Evolutionary conservation across 30 jellyfish, hydroid and myxozoan genomes (phyloP), one percentile per base, ranked within the genome.

Genomic region (Turritopsis rubra): DNA sequence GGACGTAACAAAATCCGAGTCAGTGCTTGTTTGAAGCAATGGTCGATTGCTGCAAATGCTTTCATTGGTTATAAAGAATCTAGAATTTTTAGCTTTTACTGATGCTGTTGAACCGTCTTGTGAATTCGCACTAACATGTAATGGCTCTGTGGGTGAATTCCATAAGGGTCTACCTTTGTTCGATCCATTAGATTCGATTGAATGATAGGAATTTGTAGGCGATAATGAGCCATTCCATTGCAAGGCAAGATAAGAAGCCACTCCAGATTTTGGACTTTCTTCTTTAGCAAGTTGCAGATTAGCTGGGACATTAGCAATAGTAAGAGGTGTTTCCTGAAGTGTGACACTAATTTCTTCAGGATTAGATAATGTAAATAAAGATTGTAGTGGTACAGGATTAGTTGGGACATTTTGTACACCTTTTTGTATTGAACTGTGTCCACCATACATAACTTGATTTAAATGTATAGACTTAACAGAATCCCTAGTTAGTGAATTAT

Each of bases 251-350:
- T 75, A 75, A 0, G 83, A 75, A 21, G 66, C 83, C 1, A 75
- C 83, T 28, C 83, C 83, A 75, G 53, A 21, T n/a, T 23, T 75
- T 22, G 83, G 83, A 75, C 66, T 75, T 26, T 75, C 66, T 21
- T 75, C 83, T 21, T 21, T 75, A 68, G 30, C 77, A 68, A 68
- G 30, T 68, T 27, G 31, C 28, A 27, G 17, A 68, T 68, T 68
- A 68, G 77, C 77, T n/a, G 77, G 31, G 30, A 68, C 30, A 68
- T 68, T 68, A 68, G 77, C 28, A 23, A 1, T n/a, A n/a, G 77
- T 68, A 9, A 68, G 77, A n/a, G 77, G 77, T 68, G 77, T 68
- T 68, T 68, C 82, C 18, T 30, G 82, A 74, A 24, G 54, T 28
- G 82, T 52, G 16, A 74, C 18, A 74, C 82, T 74, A 23, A 74